A percentile compares a stretch with the other conserved stretches of the same genome.
phyloP scores from a whole-genome alignment of 2,888 invertebrate species.

The Spisula subtruncata region DNA sequence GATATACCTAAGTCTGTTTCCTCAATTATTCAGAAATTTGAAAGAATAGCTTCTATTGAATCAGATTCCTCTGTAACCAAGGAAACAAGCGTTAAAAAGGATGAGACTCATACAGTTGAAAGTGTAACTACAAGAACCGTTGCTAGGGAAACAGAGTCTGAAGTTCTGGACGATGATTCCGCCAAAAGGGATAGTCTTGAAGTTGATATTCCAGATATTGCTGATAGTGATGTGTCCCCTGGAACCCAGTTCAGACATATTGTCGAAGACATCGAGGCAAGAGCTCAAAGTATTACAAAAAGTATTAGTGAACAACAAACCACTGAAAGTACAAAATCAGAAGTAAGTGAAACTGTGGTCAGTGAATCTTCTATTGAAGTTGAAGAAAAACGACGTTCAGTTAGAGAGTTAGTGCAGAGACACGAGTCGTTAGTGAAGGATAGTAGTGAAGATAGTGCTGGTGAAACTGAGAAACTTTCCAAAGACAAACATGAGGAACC shows the following conservation, averaged over 20 bases:
- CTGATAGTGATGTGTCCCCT: conserved; percentile 56
- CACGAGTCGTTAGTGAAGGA: conserved; percentile 66
- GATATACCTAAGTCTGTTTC: conserved; percentile 75
- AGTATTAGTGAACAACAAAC: conserved; percentile 52
- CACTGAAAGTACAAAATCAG: conserved; percentile 14
- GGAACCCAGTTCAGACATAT: conserved; percentile 68
- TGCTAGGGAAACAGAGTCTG: conserved; percentile 22
- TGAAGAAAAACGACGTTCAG: conserved; percentile 59
- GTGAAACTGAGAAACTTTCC: conserved; percentile 10
- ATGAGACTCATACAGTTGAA: conserved; percentile 17
- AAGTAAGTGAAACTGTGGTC: conserved; percentile 27
- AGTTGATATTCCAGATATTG: conserved; percentile 51
- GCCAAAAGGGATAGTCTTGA: conserved; percentile 49
- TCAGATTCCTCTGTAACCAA: conserved; percentile 50
- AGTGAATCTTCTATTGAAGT: conserved; percentile 46
- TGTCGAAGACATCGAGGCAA: conserved; percentile 75
- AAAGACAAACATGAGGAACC: background rate
- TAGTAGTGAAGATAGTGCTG: conserved; percentile 53
- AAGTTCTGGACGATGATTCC: background rate
- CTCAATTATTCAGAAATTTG: conserved; percentile 78
- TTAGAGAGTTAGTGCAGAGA: conserved; percentile 64
- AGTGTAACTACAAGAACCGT: conserved; percentile 13
- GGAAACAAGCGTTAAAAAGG: conserved; percentile 34
- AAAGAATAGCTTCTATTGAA: conserved; percentile 67
- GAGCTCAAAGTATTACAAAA: conserved; percentile 72